Base-by-base conservation (phyloP, 2,888 invertebrate species). In the Tetramorium bicarinatum region DNA sequence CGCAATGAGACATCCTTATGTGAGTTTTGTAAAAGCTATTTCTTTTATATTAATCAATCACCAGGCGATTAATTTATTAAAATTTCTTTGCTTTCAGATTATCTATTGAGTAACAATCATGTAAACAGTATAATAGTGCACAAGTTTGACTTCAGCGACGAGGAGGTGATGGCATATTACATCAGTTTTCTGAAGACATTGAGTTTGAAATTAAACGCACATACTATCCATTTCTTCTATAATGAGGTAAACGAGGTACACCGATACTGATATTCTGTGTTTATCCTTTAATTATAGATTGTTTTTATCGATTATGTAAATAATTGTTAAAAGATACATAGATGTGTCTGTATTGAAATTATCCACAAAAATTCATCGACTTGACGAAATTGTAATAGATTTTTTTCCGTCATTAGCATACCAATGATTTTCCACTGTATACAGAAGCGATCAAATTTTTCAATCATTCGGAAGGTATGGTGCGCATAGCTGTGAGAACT, bases 101-200 rank as follows among this genome's bases (percentile, higher is more conserved):
- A 99, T 95, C 96, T 99, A 81, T 96, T 99, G 82, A 99, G 99
- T 93, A 99, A 99, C 95, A 99, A 99, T 95, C 99, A 99, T 95
- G 99, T 99, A 56, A 99, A 99, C 95, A 99, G 99, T 71, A 99
- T 99, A 94, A 99, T 99, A 94, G 98, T 99, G 79, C 99, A 99
- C 95, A 99, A 99, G 95, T 99, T 99, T 96, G 99, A 99, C 95
- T 99, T 99, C 94, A 99, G 99, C 3, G 99, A 99, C 95, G 99
- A 99, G 95, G 99, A 99, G 96, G 99, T 99, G 69, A 99, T 99
- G 99, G 99, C 99, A 1, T 99, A 99, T 95, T 99, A 99, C 95
- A 99, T 99, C 94, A 99, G 99, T 72, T 99, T 99, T 95, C 95
- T 99, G 90, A 99, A 99, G 95, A 99, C 99, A 0, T 96, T 99